These are phyloP conservation scores for Apodemia duryi DNA, from an alignment of 2,888 invertebrate species.

Conservation along the genomic window DNA sequence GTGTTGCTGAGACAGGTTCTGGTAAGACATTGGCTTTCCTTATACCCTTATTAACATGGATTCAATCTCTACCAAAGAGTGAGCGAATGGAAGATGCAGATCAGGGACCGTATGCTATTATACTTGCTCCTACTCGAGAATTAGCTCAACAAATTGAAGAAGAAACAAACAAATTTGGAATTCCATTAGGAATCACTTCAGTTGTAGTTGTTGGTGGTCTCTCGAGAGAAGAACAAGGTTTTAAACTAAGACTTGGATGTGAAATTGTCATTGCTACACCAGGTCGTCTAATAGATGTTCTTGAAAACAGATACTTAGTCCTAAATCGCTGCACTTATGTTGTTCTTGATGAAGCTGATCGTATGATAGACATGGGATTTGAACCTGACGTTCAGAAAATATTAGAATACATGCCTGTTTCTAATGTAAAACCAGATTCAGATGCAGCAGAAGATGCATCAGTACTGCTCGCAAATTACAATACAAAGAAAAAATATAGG, in stretches of 20 bases:
- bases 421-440: constrained; percentile 98
- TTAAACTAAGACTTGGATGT: constrained; percentile 96
- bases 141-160: constrained; percentile 99
- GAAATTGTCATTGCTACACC: constrained; percentile 99
- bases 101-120: constrained; percentile 99
- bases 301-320: constrained; percentile 98
- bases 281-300: constrained; percentile 98
- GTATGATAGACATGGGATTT: constrained; percentile 99
- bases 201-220: constrained; percentile 99
- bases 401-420: constrained; percentile 97
- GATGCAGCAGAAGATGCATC: constrained; percentile 98
- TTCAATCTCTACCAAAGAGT: constrained; percentile 97
- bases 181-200: constrained; percentile 93
- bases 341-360: constrained; percentile 96
- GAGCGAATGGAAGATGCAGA: constrained; percentile 94
- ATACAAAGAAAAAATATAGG: constrained; percentile 96
- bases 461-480: constrained; percentile 94
- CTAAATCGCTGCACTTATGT: constrained; percentile 99
- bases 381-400: constrained; percentile 99
- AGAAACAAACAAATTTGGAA: constrained; percentile 98
- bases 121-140: constrained; percentile 99
- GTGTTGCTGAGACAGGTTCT: constrained; percentile 99
- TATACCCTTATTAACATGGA: constrained; percentile 98
- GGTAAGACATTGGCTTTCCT: constrained; percentile 99
- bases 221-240: constrained; percentile 99